Evolutionary conservation across 2,113 vertebrate species (phyloP), one percentile per base, ranked within the genome.

Genomic region (Sterrhoptilus dennistouni): DNA sequence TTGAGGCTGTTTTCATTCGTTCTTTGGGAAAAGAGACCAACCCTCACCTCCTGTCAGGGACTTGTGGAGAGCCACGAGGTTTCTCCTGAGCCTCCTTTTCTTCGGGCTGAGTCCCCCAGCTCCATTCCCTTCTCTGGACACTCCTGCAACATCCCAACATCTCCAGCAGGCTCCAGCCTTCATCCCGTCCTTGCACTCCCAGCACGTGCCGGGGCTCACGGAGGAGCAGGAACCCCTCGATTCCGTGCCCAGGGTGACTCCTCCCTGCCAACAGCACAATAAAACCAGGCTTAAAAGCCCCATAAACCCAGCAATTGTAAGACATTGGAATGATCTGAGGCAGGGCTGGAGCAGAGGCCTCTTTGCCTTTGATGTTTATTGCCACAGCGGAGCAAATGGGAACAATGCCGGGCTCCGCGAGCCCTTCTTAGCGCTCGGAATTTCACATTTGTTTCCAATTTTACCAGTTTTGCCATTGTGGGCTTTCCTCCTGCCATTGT

Each of bases 391-490:
- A 96, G 93, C 94, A 70, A 50, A 90, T 35, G 71, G 24, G 95
- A 97, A 95, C 91, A 93, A 95, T 75, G 90, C 93, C 54, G 89
- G 81, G 94, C 95, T 89, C 77, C 94, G 74, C 29, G 40, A 90
- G 47, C 86, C 24, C 83, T 57, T 50, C 93, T 86, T 75, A 83
- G 95, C 86, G 45, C 96, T 88, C 89, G 59, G 81, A 23, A 85
- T 83, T 56, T 80, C 91, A 87, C 98, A 97, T 98, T 98, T 98
- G 98, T 95, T 98, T 97, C 96, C 98, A 97, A 97, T 98, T 97
- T 95, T 69, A 96, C 83, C 96, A 96, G 97, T 96, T 38, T 38
- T 96, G 77, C 96, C 98, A 97, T 96, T 13, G 66, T 83, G 68
- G 22, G 94, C 96, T 98, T 96, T 94, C 97, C 87, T 97, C 68